Percentiles rank a stretch among this genome's conserved stretches.
Conservation (phyloP, 37 sponge, comb jelly and placozoan genomes). For the Aplysina aerophoba region DNA sequence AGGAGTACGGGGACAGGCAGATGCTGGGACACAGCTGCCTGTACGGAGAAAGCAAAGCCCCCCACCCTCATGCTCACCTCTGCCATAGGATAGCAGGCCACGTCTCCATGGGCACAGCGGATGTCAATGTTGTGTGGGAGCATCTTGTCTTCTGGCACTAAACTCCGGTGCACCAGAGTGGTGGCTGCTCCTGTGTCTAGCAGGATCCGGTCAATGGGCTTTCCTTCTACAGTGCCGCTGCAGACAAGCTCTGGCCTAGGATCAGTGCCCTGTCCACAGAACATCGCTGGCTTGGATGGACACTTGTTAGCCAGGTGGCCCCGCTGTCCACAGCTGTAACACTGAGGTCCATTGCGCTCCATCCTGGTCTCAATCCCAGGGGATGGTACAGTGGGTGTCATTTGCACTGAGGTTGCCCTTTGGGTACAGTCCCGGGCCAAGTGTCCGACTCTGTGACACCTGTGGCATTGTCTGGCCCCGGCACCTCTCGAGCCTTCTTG, state of each 20-base stretch:
- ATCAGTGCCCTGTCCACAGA: neutral
- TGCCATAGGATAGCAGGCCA: constrained; percentile 37
- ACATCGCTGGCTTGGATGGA: neutral
- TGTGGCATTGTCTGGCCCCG: no score
- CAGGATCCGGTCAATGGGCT: constrained; percentile 8
- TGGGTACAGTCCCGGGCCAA: no score
- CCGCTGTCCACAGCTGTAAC: neutral
- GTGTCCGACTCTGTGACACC: no score
- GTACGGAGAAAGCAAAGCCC: neutral
- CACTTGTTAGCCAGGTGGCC: neutral
- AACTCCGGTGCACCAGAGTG: constrained; percentile 35
- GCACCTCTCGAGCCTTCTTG: no score
- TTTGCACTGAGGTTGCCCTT: no score
- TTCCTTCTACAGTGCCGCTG: constrained; percentile 22
- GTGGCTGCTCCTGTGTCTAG: constrained; percentile 49
- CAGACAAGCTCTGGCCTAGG: neutral
- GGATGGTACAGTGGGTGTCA: no score
- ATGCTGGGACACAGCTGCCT: constrained; percentile 23
- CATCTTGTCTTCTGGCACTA: constrained; percentile 28
- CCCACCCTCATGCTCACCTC: constrained; percentile 32
- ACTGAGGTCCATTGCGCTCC: neutral
- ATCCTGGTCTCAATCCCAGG: no score
- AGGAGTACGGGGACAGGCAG: constrained; percentile 42
- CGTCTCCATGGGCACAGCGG: constrained; percentile 47
- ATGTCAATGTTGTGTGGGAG: neutral